Conservation (phyloP, 2,888 invertebrate genomes). For the Pseudococcus longispinus region DNA sequence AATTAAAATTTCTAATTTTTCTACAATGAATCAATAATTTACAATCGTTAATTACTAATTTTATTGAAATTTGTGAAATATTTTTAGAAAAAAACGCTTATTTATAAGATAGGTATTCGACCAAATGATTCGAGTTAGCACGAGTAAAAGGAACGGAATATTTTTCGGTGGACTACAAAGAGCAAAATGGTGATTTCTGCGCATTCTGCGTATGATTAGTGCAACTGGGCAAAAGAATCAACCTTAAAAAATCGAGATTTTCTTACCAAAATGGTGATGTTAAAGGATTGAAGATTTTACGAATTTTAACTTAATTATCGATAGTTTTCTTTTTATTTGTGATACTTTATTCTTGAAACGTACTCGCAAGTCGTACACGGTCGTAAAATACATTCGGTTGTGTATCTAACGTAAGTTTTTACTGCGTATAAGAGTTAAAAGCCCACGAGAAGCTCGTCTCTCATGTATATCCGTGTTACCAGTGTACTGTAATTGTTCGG, state of each 20-base stretch:
- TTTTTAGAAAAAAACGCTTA: neutral
- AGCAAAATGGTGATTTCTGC: slow-evolving; percentile 47
- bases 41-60: neutral
- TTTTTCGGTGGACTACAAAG: slow-evolving; percentile 12
- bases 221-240: slow-evolving; percentile 47
- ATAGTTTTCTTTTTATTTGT: neutral
- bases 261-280: slow-evolving; percentile 55
- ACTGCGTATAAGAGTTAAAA: slow-evolving; percentile 44
- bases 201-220: slow-evolving; percentile 55
- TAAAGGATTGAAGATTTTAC: slow-evolving; percentile 46
- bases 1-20: neutral
- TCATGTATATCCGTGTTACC: slow-evolving; percentile 46
- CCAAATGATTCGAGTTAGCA: neutral
- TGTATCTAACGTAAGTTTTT: slow-evolving; percentile 33
- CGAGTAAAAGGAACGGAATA: slow-evolving; percentile 6
- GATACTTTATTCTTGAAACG: neutral
- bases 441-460: neutral
- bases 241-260: slow-evolving; percentile 50
- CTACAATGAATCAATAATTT: neutral
- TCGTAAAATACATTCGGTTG: slow-evolving; percentile 46
- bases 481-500: slow-evolving; percentile 44
- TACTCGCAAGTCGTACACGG: slow-evolving; percentile 68
- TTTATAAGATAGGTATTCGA: neutral
- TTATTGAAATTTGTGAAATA: neutral
- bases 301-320: neutral